phyloP scores from a whole-genome alignment of 2,888 invertebrate species.

The Ochropleura leucogaster region DNA sequence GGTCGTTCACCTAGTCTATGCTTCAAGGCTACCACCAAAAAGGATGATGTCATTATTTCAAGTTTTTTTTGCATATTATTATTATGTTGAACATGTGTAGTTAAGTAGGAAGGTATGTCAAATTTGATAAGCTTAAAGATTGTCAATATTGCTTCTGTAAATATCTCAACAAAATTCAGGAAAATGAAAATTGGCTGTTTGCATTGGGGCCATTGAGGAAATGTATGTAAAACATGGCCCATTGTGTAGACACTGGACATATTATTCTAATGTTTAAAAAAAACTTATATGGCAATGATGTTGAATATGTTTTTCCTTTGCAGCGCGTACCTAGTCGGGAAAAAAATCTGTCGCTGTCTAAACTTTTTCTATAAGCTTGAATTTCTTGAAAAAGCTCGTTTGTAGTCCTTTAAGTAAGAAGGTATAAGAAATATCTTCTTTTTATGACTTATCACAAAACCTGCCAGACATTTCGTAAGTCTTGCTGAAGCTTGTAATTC shows the following conservation, averaged over 20 bases:
- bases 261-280: neutral
- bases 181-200: neutral
- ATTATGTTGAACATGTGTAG: constrained; percentile 46
- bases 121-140: constrained; percentile 41
- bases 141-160: constrained; percentile 1
- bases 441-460: neutral
- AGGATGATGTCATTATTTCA: constrained; percentile 61
- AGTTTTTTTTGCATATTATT: constrained; percentile 55
- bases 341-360: neutral
- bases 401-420: no score
- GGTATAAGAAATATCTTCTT: neutral
- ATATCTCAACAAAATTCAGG: neutral
- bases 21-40: constrained; percentile 62
- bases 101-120: constrained; percentile 20
- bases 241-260: neutral
- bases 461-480: neutral
- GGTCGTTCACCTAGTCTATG: constrained; percentile 67
- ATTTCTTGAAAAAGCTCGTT: neutral
- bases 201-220: neutral
- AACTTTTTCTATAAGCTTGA: neutral
- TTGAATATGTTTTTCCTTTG: neutral
- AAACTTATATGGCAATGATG: neutral
- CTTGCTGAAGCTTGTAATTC: neutral
- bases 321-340: no score
- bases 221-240: neutral